phyloP scores from a whole-genome alignment of 2,113 vertebrate species.

The Jacana jacana region DNA sequence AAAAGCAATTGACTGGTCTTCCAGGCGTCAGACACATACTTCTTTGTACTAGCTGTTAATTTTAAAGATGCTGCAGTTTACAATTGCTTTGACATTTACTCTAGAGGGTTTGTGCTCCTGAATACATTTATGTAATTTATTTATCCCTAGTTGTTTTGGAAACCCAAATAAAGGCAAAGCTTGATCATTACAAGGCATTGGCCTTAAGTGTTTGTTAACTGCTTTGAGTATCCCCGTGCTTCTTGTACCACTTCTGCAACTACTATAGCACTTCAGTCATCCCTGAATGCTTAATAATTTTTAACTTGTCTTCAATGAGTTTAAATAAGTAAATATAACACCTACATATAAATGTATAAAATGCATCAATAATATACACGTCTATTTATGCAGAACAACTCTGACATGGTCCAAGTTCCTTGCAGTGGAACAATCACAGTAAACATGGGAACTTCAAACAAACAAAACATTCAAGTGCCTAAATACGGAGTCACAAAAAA shows the following conservation, averaged over 20 bases:
- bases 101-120: constrained; percentile 41
- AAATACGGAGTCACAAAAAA: background rate
- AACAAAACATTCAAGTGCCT: background rate
- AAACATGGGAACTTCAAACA: background rate
- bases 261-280: background rate
- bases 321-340: background rate
- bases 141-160: constrained; percentile 31
- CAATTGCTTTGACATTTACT: constrained; percentile 28
- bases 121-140: constrained; percentile 49
- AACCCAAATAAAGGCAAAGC: background rate
- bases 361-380: background rate
- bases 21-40: background rate
- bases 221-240: background rate
- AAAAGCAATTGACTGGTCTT: background rate
- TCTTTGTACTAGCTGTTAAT: constrained; percentile 20
- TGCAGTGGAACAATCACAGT: background rate
- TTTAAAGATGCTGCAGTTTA: background rate
- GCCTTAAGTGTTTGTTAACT: constrained; percentile 16
- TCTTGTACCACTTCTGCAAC: background rate
- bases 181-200: background rate
- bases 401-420: background rate
- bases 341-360: background rate
- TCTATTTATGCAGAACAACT: background rate
- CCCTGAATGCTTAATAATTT: background rate
- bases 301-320: background rate